Base-by-base conservation (phyloP, 2,113 vertebrate species). In the Nipponia nippon region DNA sequence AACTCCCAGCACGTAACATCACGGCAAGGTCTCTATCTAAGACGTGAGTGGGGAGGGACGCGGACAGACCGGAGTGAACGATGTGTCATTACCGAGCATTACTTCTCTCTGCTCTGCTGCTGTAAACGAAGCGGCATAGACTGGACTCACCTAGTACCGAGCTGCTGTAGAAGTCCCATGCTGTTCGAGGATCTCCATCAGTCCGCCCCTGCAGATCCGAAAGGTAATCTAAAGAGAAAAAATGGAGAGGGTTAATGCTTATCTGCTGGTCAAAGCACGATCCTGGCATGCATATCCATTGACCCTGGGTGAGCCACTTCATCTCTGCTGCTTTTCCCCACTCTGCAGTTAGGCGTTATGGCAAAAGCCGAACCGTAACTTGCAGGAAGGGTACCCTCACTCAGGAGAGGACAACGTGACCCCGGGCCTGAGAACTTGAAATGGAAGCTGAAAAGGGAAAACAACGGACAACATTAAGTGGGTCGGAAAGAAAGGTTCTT, bases 151-250 rank as follows among this genome's bases (percentile, higher is more conserved):
- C 99, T 19, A 99, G 98, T 25, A 99, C 98, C 7, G 99, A 98
- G 97, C 99, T 99, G 98, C 99, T 99, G 97, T 99, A 99, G 96
- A 99, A 99, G 83, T 99, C 99, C 99, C 99, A 99, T n/a, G 98
- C 98, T 36, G 99, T 97, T 42, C 93, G 97, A n/a, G 98, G 98
- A 88, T 99, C 99, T 23, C 98, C 99, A 3, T 99, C 99, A 29
- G 90, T 94, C 58, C 99, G 98, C 25, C 99, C 99, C 96, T 99
- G 99, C 90, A 99, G 98, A 94, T 99, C 99, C 1, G 95, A 99
- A 92, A 99, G 99, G 95, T 99, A 99, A 97, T 99, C 99, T 99
- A 85, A 36, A 90, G 77, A 77, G 78, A 70, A 56, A 79, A 59
- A 52, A 90, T 19, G 1, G 8, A 65, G 66, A 50, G n/a, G 42